phyloP scores from a whole-genome alignment of 2,888 invertebrate genomes.

The Strigamia crassipes region DNA sequence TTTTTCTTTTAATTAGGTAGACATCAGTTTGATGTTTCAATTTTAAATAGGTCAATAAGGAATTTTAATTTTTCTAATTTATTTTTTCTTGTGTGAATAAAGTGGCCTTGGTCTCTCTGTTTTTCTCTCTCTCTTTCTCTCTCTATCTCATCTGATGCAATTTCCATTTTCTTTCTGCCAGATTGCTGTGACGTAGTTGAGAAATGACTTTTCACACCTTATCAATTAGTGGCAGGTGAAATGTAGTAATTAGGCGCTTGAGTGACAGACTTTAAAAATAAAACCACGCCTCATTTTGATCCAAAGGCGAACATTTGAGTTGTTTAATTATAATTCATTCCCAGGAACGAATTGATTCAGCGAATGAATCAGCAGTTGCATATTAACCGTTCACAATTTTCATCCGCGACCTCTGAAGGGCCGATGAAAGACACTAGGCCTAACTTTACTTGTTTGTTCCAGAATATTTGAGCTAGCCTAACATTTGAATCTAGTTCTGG shows the following conservation, averaged over 20 bases:
- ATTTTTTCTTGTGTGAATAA: no score
- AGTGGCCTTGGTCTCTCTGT: background rate
- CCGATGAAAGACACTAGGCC: no score
- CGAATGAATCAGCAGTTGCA: no score
- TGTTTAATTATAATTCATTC: no score
- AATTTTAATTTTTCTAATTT: background rate
- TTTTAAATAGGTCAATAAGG: background rate
- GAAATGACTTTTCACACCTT: constrained; percentile 22
- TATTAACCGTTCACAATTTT: no score
- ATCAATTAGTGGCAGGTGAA: constrained; percentile 6
- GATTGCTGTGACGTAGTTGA: background rate
- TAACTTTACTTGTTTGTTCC: no score
- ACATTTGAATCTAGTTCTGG: no score
- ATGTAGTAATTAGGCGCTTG: background rate
- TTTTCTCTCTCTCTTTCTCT: no score
- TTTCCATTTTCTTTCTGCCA: background rate
- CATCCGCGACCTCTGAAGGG: no score
- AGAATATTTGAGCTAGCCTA: no score
- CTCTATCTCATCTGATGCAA: background rate
- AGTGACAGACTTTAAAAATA: background rate
- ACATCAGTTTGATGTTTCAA: background rate
- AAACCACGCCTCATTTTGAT: background rate
- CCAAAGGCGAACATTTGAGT: no score
- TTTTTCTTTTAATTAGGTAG: background rate
- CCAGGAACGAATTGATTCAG: no score